Evolutionary conservation across 2,113 vertebrate species (phyloP).

Genomic region (rat (Rattus norvegicus)): DNA sequence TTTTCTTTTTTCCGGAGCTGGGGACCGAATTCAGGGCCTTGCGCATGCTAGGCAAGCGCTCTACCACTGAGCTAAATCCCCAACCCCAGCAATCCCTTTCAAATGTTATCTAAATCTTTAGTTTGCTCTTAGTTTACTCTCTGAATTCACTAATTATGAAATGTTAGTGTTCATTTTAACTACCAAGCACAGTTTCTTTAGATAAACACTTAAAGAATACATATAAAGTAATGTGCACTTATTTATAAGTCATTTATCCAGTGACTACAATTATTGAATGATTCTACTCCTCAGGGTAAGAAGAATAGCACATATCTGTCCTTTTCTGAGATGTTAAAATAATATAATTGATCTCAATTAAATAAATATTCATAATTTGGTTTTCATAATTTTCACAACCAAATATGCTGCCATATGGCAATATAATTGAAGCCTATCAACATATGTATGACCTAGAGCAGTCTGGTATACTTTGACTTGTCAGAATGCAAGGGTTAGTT

Average conservation of each 20-base stretch:
- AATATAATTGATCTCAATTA: not conserved
- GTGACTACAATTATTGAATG: not conserved
- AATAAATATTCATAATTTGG: not conserved
- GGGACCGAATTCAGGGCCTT: too few relatives aligned
- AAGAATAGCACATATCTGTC: not conserved
- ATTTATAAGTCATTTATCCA: not conserved
- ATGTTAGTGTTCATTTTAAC: not conserved
- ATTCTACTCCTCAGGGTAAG: not conserved
- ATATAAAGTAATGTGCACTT: not conserved
- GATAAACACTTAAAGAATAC: not conserved
- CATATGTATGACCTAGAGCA: not conserved
- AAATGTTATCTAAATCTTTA: not conserved
- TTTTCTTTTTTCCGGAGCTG: too few relatives aligned
- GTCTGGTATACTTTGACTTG: not conserved
- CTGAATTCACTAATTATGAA: not conserved
- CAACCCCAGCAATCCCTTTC: not conserved
- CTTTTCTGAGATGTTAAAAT: not conserved
- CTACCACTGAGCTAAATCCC: too few relatives aligned
- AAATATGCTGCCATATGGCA: not conserved
- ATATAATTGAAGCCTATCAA: too few relatives aligned
- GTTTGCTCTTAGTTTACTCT: not conserved
- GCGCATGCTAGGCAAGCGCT: too few relatives aligned
- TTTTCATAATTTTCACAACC: not conserved
- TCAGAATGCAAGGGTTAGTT: not conserved
- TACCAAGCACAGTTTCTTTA: not conserved